Evolutionary conservation across 1,140 invertebrate genomes (phyloP), one percentile per base, ranked within the genome.

Genomic region (Cydia amplana): DNA sequence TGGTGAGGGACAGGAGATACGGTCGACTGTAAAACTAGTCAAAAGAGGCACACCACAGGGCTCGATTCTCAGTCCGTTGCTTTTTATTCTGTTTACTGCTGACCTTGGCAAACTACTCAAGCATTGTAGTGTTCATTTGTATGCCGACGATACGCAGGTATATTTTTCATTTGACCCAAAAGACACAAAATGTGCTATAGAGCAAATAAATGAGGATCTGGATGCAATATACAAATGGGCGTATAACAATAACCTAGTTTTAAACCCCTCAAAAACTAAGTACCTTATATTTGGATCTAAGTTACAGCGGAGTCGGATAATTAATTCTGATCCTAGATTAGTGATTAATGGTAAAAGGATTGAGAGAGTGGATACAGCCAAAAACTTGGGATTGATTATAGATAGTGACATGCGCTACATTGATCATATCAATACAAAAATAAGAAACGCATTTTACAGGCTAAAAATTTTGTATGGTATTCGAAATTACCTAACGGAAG

Each of bases 401-500:
- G 78, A 81, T 40, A 77, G 72, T 14, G 73, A 76, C 0, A 64
- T 81, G 2, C 72, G 70, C 0, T 81, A 73, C 46, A 28, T 65
- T 16, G 65, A 78, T 28, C 78, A 82, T 51, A 51, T 82, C n/a
- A 60, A 73, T n/a, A 60, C 12, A 12, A 72, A 72, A 18, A 49
- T 75, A 18, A 74, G 72, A 65, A 78, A 74, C 46, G 77, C 76
- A 73, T 82, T 79, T 20, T 81, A 78, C 65, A 23, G 78, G 5
- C 51, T 81, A 0, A 81, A 78, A 75, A 46, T 74, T 4, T 51
- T 82, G 0, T 80, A 82, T 36, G 28, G 51, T 4, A 75, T 82
- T 6, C 65, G 77, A 46, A 16, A 70, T 0, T 75, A 75, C 14
- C 25, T 82, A 1, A 67, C 67, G 6, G 67, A 64, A 32, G 20